Conservation (phyloP, 2,113 vertebrate species). For the Anarhynchus alexandrinus region DNA sequence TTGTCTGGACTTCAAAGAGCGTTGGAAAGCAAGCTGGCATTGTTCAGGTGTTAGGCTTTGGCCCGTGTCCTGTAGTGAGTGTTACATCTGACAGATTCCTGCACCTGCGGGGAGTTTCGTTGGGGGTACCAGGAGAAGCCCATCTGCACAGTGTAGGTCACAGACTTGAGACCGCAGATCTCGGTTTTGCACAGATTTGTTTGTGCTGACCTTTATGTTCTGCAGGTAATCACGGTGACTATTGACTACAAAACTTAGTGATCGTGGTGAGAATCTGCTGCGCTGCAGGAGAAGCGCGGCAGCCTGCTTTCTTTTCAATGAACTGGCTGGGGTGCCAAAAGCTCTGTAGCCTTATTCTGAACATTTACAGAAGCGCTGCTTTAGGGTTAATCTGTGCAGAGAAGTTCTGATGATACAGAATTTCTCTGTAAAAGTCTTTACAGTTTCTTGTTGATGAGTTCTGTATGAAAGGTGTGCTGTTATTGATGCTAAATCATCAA, state of each 20-base stretch:
- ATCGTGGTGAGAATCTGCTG: background rate
- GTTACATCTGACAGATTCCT: background rate
- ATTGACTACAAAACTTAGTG: rapidly evolving
- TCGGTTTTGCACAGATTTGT: background rate
- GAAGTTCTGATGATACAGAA: background rate
- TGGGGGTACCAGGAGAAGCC: rapidly evolving
- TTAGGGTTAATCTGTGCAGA: background rate
- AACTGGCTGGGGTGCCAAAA: background rate
- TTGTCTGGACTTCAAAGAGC: background rate
- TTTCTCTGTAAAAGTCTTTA: background rate
- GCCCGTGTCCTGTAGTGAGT: rapidly evolving
- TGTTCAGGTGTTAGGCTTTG: background rate
- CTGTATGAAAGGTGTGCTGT: background rate
- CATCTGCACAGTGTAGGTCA: background rate
- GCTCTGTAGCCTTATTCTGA: background rate
- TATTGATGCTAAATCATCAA: background rate
- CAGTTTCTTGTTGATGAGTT: background rate
- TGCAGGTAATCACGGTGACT: background rate
- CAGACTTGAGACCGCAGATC: background rate
- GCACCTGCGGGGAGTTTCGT: rapidly evolving
- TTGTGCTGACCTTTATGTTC: background rate
- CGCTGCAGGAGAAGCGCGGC: rapidly evolving
- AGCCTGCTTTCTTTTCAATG: background rate
- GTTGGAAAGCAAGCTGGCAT: background rate
- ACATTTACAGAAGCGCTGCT: background rate